Evolutionary conservation across 2,797 vertebrate genomes (phyloP).

Genomic region (Acrossocheilus wenchowensis): DNA sequence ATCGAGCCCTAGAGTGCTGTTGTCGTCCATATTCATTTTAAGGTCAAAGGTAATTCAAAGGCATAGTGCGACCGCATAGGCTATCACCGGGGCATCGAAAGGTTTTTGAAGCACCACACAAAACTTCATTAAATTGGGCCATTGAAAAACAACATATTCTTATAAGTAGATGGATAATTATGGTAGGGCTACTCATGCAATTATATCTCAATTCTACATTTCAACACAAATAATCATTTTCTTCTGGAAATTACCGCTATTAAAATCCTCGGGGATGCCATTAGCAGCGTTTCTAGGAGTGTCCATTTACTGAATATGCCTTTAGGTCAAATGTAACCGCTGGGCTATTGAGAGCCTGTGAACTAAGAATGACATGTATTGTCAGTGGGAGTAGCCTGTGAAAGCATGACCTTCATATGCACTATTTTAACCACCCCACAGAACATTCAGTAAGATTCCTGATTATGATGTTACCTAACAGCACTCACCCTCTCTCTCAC

Average conservation of each 20-base stretch:
- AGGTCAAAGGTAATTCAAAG: not conserved
- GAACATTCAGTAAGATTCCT: not conserved
- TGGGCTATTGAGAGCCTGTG: slow-evolving; percentile 6
- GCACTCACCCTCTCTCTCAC: not conserved
- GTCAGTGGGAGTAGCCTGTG: not conserved
- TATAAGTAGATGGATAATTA: not conserved
- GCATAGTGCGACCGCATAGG: not conserved
- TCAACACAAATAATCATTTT: not conserved
- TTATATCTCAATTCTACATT: not conserved
- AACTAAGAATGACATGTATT: not conserved
- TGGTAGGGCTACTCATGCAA: not conserved
- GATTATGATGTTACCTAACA: slow-evolving; percentile 29
- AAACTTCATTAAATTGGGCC: not conserved
- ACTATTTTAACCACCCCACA: slow-evolving; percentile 2
- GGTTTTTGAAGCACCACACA: not conserved
- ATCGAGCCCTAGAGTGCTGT: not conserved
- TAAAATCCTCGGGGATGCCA: not conserved
- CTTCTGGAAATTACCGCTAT: not conserved
- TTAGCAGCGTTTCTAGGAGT: not conserved
- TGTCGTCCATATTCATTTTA: not conserved
- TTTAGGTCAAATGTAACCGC: not conserved
- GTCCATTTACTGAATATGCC: not conserved
- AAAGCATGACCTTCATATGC: slow-evolving; percentile 16
- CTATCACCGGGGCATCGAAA: not conserved
- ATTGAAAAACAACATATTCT: not conserved